These are phyloP conservation scores for Chloroceryle amazona DNA, from an alignment of 2,797 vertebrate species.

Conservation along the genomic window DNA sequence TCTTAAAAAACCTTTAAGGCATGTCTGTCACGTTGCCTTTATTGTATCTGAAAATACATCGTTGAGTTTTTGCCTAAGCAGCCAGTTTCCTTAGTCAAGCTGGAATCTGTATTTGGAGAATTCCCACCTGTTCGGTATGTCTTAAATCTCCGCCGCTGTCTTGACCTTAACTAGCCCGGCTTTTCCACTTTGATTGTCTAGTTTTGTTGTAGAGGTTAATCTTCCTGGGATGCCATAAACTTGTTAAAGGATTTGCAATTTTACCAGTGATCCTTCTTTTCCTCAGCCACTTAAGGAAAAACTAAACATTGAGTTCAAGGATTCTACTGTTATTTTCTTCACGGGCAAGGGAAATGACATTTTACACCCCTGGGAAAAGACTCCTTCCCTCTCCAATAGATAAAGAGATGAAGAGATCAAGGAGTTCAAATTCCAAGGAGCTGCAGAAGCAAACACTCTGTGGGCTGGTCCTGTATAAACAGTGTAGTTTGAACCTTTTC, in stretches of 20 bases:
- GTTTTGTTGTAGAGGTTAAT: neutral
- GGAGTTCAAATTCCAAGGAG: conserved; percentile 45
- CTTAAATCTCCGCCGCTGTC: neutral
- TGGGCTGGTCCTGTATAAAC: neutral
- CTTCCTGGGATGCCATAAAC: neutral
- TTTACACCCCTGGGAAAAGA: conserved; percentile 16
- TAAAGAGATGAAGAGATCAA: neutral
- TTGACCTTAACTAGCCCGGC: neutral
- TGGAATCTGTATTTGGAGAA: neutral
- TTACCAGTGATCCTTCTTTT: neutral
- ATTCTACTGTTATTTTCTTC: neutral
- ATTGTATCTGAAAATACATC: neutral
- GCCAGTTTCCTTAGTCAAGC: neutral
- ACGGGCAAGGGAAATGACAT: neutral
- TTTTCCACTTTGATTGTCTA: neutral
- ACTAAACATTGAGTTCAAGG: neutral
- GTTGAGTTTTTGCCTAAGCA: neutral
- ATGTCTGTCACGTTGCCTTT: neutral
- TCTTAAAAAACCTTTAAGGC: neutral
- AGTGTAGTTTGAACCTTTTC: conserved; percentile 44
- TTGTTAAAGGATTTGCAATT: neutral
- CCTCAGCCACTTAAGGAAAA: neutral
- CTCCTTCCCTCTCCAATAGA: neutral
- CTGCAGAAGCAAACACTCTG: neutral
- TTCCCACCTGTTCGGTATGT: neutral